Percentiles rank a stretch among this genome's conserved stretches.
These are phyloP conservation scores for Trichogramma dendrolimi DNA, from an alignment of 2,888 invertebrate species.

Conservation along the genomic window DNA sequence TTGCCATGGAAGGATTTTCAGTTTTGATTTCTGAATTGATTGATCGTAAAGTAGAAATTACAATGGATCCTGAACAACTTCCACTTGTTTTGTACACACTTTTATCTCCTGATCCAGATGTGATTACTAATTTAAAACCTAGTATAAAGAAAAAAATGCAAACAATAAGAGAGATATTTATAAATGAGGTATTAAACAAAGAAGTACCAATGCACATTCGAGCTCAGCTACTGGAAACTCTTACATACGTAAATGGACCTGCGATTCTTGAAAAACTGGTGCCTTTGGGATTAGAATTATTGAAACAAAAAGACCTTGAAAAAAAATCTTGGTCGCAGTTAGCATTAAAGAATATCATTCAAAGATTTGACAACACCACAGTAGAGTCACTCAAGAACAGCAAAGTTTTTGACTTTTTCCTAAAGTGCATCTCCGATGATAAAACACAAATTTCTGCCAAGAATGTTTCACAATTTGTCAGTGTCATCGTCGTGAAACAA, in stretches of 20 bases:
- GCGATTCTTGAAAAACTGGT: conserved; percentile 52
- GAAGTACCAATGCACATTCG: conserved; percentile 54
- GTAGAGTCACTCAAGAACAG: conserved; percentile 51
- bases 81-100: conserved; percentile 62
- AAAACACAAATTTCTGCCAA: conserved; percentile 51
- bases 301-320: conserved; percentile 44
- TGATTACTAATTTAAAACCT: conserved; percentile 37
- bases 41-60: conserved; percentile 59
- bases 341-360: conserved; percentile 57
- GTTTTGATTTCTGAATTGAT: conserved; percentile 53
- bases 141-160: conserved; percentile 35
- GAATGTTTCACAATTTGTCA: conserved; percentile 50
- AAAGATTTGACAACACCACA: conserved; percentile 57
- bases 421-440: conserved; percentile 56
- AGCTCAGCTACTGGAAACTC: conserved; percentile 53
- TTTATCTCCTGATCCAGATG: conserved; percentile 57
- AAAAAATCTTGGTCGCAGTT: conserved; percentile 52
- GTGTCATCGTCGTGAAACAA: conserved; percentile 57
- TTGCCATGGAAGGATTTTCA: conserved; percentile 40
- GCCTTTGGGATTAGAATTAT: conserved; percentile 39
- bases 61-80: conserved; percentile 65
- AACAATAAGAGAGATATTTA: conserved; percentile 36
- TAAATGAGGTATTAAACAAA: conserved; percentile 48
- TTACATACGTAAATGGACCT: conserved; percentile 54
- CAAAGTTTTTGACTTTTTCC: conserved; percentile 60